Percentiles rank a stretch among this genome's conserved stretches.
These are phyloP conservation scores for Tetramorium parvispinum DNA, from an alignment of 1,140 invertebrate species.

Conservation along the genomic window DNA sequence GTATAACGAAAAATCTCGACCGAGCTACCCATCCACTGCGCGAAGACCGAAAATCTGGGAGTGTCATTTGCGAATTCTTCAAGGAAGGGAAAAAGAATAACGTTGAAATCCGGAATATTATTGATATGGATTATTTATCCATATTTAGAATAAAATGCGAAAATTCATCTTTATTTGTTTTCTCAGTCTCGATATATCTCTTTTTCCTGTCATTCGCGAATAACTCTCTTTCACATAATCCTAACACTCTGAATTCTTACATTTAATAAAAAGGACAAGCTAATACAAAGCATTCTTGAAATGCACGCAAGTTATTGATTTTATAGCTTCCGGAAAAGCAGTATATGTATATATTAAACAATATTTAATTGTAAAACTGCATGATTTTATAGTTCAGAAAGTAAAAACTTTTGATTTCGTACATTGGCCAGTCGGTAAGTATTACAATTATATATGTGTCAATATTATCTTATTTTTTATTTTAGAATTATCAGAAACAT, in stretches of 20 bases:
- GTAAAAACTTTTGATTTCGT: no score
- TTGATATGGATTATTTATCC: not conserved
- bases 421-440: no score
- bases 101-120: not conserved
- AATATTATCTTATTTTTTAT: no score
- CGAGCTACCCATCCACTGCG: conserved; percentile 52
- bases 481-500: no score
- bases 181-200: not conserved
- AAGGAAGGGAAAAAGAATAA: not conserved
- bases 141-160: not conserved
- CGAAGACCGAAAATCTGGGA: conserved; percentile 2
- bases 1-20: conserved; percentile 40
- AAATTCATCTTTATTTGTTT: not conserved
- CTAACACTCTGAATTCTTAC: conserved; percentile 5
- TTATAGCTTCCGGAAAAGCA: no score
- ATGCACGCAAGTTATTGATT: not conserved
- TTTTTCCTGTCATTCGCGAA: not conserved
- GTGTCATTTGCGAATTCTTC: not conserved
- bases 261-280: not conserved
- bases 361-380: no score
- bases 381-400: no score
- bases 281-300: not conserved
- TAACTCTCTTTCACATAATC: not conserved
- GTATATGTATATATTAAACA: no score
- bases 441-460: no score